These are phyloP conservation scores for Pinna nobilis DNA, from an alignment of 1,140 invertebrate species.

Conservation along the genomic window DNA sequence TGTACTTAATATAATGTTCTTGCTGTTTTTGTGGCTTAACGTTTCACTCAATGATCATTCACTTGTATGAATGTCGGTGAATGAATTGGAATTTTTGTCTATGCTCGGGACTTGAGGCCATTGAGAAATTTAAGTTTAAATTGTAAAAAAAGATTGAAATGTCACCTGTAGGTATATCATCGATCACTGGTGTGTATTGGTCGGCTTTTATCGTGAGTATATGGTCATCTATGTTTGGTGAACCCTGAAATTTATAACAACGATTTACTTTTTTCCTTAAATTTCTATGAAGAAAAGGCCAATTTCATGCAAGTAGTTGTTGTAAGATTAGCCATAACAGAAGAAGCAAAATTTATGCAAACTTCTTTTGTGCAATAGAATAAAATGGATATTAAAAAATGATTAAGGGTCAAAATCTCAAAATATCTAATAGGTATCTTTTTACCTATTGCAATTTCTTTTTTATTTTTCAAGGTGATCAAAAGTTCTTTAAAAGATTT, in stretches of 20 bases:
- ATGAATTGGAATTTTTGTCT: background rate
- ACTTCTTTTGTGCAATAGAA: background rate
- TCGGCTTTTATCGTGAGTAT: conserved; percentile 84
- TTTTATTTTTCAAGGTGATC: too few species aligned
- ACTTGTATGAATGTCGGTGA: background rate
- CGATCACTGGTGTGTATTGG: conserved; percentile 84
- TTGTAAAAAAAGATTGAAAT: background rate
- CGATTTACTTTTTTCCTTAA: background rate
- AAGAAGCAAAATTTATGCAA: background rate
- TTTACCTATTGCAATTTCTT: too few species aligned
- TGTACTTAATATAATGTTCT: too few species aligned
- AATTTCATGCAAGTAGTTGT: background rate
- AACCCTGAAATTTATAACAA: background rate
- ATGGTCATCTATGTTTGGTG: conserved; percentile 78
- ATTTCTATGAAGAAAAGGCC: background rate
- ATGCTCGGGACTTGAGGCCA: background rate
- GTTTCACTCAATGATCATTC: background rate
- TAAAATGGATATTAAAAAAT: background rate
- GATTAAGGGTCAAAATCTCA: background rate
- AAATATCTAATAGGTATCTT: background rate
- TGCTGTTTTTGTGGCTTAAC: background rate
- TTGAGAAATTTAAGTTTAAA: background rate
- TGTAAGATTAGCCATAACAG: background rate
- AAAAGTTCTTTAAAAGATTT: too few species aligned
- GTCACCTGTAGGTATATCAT: conserved; percentile 83